Evolutionary conservation across 2,797 vertebrate genomes (phyloP).

Genomic region (Eulemur mongoz): DNA sequence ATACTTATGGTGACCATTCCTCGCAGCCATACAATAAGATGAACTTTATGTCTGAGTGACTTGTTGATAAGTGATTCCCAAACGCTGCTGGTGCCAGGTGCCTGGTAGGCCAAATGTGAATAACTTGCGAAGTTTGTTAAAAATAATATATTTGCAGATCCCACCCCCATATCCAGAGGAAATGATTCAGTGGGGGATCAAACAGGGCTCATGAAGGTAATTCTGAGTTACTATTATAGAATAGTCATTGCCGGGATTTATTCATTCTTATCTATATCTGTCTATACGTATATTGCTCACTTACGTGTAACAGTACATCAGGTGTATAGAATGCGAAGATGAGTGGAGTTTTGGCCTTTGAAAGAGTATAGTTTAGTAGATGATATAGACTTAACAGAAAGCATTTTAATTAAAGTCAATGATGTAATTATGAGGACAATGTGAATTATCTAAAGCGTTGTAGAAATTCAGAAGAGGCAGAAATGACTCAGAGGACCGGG

Average conservation of each 20-base stretch:
- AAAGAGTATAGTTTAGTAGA: background rate
- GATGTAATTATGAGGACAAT: background rate
- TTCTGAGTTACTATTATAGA: background rate
- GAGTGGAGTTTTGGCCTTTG: background rate
- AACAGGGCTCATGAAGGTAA: background rate
- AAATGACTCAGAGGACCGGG: background rate
- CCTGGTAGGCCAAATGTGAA: background rate
- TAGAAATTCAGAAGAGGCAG: background rate
- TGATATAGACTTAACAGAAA: background rate
- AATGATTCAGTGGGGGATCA: background rate
- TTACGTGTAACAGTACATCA: background rate
- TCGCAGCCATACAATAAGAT: background rate
- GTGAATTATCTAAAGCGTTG: background rate
- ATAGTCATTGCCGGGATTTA: background rate
- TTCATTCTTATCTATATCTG: background rate
- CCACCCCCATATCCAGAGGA: background rate
- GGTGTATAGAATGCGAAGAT: background rate
- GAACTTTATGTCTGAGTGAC: background rate
- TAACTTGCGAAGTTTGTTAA: background rate
- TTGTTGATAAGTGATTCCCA: background rate
- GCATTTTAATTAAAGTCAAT: conserved; percentile 1
- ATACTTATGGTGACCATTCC: background rate
- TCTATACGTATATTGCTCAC: background rate
- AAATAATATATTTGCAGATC: background rate
- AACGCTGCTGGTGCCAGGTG: background rate